A percentile compares a stretch with the other conserved stretches of the same genome.
Conservation (phyloP, 1,140 invertebrate species). For the Bombus difficillimus region DNA sequence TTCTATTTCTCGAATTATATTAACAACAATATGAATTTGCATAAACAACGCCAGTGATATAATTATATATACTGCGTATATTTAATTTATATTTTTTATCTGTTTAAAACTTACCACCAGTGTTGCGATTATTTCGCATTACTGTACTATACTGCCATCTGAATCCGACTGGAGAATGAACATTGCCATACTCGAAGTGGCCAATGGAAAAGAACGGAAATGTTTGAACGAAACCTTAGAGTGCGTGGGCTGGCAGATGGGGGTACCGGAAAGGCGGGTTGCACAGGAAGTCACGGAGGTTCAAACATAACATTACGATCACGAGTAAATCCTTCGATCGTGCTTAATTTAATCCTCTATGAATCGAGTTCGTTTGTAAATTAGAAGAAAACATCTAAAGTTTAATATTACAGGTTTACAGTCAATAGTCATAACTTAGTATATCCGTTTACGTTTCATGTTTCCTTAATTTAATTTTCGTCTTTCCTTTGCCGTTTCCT, state of each 20-base stretch:
- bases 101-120: not conserved
- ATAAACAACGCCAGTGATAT: not conserved
- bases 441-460: not conserved
- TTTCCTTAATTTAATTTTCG: not conserved
- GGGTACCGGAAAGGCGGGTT: constrained; percentile 42
- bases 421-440: not conserved
- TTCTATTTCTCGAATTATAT: not conserved
- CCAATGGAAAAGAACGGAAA: constrained; percentile 31
- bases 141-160: constrained; percentile 1
- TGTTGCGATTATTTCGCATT: not conserved
- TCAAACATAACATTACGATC: constrained; percentile 53
- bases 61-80: not conserved
- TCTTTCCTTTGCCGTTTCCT: not conserved
- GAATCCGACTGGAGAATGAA: not conserved
- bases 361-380: not conserved
- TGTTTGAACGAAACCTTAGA: constrained; percentile 45
- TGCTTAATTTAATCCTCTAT: constrained; percentile 17
- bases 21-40: not conserved
- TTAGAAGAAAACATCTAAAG: not conserved
- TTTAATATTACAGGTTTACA: not conserved
- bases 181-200: not conserved
- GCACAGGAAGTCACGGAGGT: constrained; percentile 43
- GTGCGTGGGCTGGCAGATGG: constrained; percentile 14
- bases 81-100: not conserved
- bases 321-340: constrained; percentile 35